Percentiles rank a stretch among this genome's conserved stretches.
Conservation (phyloP, 2,888 invertebrate species). For the Scelioninae gen. 2 region DNA sequence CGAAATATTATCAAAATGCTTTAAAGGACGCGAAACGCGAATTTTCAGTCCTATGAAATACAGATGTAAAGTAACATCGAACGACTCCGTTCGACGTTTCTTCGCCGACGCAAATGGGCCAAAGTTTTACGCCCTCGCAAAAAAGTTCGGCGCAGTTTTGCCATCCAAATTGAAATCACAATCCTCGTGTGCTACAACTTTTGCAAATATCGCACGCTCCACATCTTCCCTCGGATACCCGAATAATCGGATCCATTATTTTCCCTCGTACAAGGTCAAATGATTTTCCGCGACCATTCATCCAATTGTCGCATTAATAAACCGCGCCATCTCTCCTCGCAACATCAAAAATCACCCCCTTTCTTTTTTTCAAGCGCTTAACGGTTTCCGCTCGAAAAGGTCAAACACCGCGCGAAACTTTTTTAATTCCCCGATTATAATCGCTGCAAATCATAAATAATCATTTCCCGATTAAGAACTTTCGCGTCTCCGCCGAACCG, state of each 20-base stretch:
- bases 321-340: too few relatives aligned
- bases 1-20: too few relatives aligned
- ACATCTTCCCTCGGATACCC: slow-evolving; percentile 20
- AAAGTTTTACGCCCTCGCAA: slow-evolving; percentile 52
- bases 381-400: too few relatives aligned
- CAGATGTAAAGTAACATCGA: slow-evolving; percentile 47
- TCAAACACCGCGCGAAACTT: too few relatives aligned
- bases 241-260: slow-evolving; percentile 49
- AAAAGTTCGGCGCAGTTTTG: slow-evolving; percentile 53
- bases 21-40: neutral
- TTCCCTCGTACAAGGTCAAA: slow-evolving; percentile 18
- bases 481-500: too few relatives aligned
- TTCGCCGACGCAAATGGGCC: slow-evolving; percentile 39
- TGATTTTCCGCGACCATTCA: neutral
- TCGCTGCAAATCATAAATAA: too few relatives aligned
- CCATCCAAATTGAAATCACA: slow-evolving; percentile 57
- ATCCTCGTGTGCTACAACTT: slow-evolving; percentile 53
- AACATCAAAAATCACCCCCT: too few relatives aligned
- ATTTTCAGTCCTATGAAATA: slow-evolving; percentile 28
- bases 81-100: slow-evolving; percentile 41
- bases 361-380: too few relatives aligned
- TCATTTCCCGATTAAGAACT: too few relatives aligned
- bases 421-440: too few relatives aligned
- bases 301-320: too few relatives aligned
- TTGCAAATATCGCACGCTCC: slow-evolving; percentile 38